Conservation (phyloP, 1,140 invertebrate species). For the Gonioctena quinquepunctata region DNA sequence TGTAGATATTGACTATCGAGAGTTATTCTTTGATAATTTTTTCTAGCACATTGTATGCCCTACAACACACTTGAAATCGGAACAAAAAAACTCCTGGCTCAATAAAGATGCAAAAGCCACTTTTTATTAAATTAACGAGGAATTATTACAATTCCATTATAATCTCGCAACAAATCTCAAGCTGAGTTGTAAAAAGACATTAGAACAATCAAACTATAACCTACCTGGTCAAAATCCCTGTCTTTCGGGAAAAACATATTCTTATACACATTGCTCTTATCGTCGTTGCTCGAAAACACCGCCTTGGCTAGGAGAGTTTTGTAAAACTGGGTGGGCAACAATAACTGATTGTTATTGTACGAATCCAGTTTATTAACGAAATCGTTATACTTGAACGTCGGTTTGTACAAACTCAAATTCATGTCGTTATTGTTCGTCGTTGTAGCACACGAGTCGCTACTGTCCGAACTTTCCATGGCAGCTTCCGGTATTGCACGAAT, state of each 20-base stretch:
- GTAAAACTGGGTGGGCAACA: conserved; percentile 75
- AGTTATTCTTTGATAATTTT: too few species aligned
- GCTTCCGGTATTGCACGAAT: conserved; percentile 45
- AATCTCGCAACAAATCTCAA: too few species aligned
- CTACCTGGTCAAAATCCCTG: conserved; percentile 54
- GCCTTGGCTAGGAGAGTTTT: conserved; percentile 75
- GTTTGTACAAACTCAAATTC: conserved; percentile 43
- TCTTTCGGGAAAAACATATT: conserved; percentile 54
- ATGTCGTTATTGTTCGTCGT: conserved; percentile 39
- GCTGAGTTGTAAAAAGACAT: too few species aligned
- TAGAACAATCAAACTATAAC: too few species aligned
- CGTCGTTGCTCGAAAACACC: conserved; percentile 56
- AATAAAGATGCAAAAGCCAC: too few species aligned
- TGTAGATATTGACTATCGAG: too few species aligned
- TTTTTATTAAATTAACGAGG: too few species aligned
- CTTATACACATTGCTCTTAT: conserved; percentile 53
- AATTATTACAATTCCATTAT: too few species aligned
- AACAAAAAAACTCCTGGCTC: too few species aligned
- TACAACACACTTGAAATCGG: too few species aligned
- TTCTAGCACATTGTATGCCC: too few species aligned
- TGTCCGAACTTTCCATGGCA: conserved; percentile 49
- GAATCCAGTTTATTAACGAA: conserved; percentile 53
- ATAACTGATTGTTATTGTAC: conserved; percentile 59
- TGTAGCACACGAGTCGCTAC: conserved; percentile 44
- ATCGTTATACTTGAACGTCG: conserved; percentile 51